These are phyloP conservation scores for Ennomos quercinarius DNA, from an alignment of 2,888 invertebrate genomes.

Conservation along the genomic window DNA sequence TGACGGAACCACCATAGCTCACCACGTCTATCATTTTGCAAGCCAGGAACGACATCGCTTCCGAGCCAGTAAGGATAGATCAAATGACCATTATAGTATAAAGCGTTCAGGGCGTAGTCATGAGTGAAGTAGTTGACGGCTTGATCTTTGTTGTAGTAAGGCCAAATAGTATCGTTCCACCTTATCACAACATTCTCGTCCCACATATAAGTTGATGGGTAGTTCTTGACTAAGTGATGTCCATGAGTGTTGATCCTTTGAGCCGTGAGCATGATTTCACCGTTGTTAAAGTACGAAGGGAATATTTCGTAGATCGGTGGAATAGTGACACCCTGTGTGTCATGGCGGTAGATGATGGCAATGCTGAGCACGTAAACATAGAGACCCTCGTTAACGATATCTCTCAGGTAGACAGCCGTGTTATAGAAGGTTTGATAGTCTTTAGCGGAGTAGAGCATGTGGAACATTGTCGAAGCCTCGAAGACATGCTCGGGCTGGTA, in stretches of 20 bases:
- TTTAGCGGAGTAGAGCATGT: constrained; percentile 89
- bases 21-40: constrained; percentile 86
- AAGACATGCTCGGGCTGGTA: constrained; percentile 84
- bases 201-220: constrained; percentile 65
- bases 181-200: constrained; percentile 83
- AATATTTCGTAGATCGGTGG: constrained; percentile 90
- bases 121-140: constrained; percentile 89
- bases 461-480: constrained; percentile 87
- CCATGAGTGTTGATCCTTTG: constrained; percentile 84
- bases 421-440: constrained; percentile 89
- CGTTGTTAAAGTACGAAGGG: constrained; percentile 89
- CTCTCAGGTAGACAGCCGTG: constrained; percentile 88
- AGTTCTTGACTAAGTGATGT: constrained; percentile 57
- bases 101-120: constrained; percentile 88
- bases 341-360: constrained; percentile 87
- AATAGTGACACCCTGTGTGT: constrained; percentile 87
- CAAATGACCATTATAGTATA: constrained; percentile 87
- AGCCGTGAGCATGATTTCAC: constrained; percentile 88
- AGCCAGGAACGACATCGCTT: constrained; percentile 74
- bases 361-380: constrained; percentile 88
- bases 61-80: constrained; percentile 88
- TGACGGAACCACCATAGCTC: constrained; percentile 86
- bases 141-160: constrained; percentile 83
- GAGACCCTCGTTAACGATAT: constrained; percentile 88
- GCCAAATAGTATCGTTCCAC: constrained; percentile 87